These are phyloP conservation scores for Pollicipes pollicipes DNA, from an alignment of 1,140 invertebrate genomes.

Conservation along the genomic window DNA sequence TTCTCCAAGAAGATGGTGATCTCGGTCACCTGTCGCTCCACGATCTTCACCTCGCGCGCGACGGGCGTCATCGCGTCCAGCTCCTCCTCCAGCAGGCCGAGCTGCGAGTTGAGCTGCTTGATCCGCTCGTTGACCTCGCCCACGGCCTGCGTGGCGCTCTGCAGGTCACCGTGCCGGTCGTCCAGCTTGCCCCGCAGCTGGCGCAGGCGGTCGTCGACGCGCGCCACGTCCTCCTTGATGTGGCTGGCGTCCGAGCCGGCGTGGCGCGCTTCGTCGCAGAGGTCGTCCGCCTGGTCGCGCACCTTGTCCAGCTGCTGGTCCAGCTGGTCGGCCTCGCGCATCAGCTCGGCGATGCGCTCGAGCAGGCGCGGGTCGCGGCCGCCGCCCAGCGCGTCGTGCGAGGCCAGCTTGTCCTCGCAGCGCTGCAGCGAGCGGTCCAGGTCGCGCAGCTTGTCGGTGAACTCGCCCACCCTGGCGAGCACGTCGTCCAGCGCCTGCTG, in stretches of 20 bases:
- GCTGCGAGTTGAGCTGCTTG: slow-evolving; percentile 51
- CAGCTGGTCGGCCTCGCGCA: slow-evolving; percentile 53
- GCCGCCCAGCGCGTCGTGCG: slow-evolving; percentile 58
- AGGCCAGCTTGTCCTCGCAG: slow-evolving; percentile 68
- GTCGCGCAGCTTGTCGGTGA: slow-evolving; percentile 64
- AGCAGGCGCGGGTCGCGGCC: slow-evolving; percentile 61
- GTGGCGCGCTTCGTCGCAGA: slow-evolving; percentile 45
- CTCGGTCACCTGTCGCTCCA: slow-evolving; percentile 68
- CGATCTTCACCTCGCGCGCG: slow-evolving; percentile 64
- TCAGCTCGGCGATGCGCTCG: slow-evolving; percentile 55
- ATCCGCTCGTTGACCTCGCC: slow-evolving; percentile 71
- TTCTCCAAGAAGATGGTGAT: slow-evolving; percentile 46
- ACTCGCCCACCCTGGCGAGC: slow-evolving; percentile 57
- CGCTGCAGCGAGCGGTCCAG: slow-evolving; percentile 59
- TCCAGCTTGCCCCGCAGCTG: slow-evolving; percentile 56
- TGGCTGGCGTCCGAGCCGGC: slow-evolving; percentile 45
- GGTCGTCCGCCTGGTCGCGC: slow-evolving; percentile 47
- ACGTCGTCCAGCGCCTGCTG: slow-evolving; percentile 68
- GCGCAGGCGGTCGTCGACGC: slow-evolving; percentile 53
- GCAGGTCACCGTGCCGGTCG: slow-evolving; percentile 58
- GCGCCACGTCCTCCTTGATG: slow-evolving; percentile 56
- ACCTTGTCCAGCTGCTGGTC: slow-evolving; percentile 56
- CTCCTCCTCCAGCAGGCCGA: slow-evolving; percentile 62
- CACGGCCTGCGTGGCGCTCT: slow-evolving; percentile 68
- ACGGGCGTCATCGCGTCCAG: slow-evolving; percentile 65